Evolutionary conservation across 2,797 vertebrate species (phyloP), one percentile per base, ranked within the genome.

Genomic region (Peromyscus eremicus): DNA sequence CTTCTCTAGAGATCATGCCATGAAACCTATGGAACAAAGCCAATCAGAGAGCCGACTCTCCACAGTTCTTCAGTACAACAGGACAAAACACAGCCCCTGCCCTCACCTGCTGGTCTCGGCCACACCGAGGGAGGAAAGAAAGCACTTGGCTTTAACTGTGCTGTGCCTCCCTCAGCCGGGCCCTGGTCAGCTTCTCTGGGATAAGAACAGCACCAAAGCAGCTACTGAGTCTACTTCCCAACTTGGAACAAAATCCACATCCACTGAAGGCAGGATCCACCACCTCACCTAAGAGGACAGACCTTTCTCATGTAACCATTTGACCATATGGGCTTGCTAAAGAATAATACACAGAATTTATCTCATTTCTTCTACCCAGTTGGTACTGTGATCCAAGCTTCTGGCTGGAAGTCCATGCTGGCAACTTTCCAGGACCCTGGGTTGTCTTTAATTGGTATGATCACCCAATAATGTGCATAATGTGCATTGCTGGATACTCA

Each of bases 1-100:
- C 99, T 98, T 99, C 99, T 98, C 99, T 99, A 92, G 99, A 99
- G 98, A 99, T 99, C 99, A 99, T 99, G 94, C 99, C 99, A 40
- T 99, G 99, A 98, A 99, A 99, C 98, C 99, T 99, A 98, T 81
- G 81, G 97, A 98, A 98, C 46, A 98, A 97, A 96, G 83, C 40
- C 87, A 92, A 17, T 91, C 91, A 96, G 88, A 98, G 98, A 97
- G 21, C 1, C 17, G 11, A 52, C 84, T 91, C 97, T 89, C n/a
- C 8, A 91, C 68, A 77, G 81, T 84, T 86, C 71, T 83, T 84
- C 96, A 75, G 80, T 68, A n/a, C 96, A 97, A 97, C n/a, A 98
- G 71, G 52, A 94, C 62, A 84, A 96, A 88, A 16, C 46, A 96
- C 29, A 34, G 37, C 0, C 55, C 71, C 43, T 71, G 19, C 64